A percentile compares a stretch with the other conserved stretches of the same genome.
Evolutionary conservation across 2,113 vertebrate species (phyloP).

Genomic region (Caretta caretta): DNA sequence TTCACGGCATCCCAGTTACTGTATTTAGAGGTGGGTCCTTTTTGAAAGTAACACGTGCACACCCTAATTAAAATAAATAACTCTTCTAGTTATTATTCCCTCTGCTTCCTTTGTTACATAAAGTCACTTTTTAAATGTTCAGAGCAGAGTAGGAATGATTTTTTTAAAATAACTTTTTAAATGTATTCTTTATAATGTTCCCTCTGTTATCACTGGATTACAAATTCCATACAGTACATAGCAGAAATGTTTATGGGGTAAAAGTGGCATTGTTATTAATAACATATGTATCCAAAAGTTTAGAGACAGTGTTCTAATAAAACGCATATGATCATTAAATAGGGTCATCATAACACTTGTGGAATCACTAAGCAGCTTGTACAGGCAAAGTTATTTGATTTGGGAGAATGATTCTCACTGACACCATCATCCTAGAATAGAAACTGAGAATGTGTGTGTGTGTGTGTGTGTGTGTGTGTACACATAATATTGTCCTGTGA

Average conservation of each 20-base stretch:
- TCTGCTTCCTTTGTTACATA: not conserved
- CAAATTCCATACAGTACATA: not conserved
- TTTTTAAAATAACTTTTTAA: not conserved
- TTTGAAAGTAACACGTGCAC: not conserved
- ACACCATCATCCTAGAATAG: not conserved
- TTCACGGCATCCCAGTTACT: not conserved
- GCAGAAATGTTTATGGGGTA: not conserved
- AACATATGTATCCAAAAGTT: not conserved
- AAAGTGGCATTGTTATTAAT: not conserved
- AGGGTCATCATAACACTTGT: not conserved
- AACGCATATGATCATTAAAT: not conserved
- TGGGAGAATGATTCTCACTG: not conserved
- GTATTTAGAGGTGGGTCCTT: not conserved
- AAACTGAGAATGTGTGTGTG: not conserved
- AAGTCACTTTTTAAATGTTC: not conserved
- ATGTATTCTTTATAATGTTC: not conserved
- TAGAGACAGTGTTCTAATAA: not conserved
- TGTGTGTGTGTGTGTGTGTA: not conserved
- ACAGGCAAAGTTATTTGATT: not conserved
- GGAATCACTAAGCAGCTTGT: not conserved
- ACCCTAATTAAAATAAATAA: not conserved
- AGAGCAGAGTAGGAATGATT: fast-evolving
- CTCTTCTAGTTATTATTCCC: not conserved
- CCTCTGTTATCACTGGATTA: not conserved
- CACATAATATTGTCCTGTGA: not conserved